Conservation (phyloP, 2,888 invertebrate genomes). For the Tetheella fluctuosa region DNA sequence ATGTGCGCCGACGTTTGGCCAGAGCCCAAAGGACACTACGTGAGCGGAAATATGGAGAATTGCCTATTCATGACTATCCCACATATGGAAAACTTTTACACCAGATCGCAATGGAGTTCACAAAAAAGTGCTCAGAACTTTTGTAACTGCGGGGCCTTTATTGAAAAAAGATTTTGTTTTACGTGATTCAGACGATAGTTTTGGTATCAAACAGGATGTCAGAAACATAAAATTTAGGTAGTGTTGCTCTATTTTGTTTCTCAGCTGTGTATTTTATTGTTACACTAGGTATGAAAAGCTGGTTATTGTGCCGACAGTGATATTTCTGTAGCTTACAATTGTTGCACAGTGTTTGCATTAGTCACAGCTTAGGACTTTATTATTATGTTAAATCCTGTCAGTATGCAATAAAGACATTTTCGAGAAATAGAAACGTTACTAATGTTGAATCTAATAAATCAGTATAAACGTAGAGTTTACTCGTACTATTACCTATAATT, state of each 20-base stretch:
- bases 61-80: conserved; percentile 71
- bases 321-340: conserved; percentile 5
- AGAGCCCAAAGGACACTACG: conserved; percentile 64
- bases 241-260: too few relatives aligned
- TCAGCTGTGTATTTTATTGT: neutral
- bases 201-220: neutral
- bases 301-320: neutral
- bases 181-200: neutral
- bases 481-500: too few relatives aligned
- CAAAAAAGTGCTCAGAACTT: conserved; percentile 43
- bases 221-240: too few relatives aligned
- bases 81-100: conserved; percentile 59
- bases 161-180: neutral
- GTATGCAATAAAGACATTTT: neutral
- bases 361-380: conserved; percentile 1
- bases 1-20: conserved; percentile 56
- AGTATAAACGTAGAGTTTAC: neutral
- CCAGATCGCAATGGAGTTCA: conserved; percentile 41
- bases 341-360: neutral
- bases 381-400: conserved; percentile 4
- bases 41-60: conserved; percentile 71
- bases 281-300: neutral
- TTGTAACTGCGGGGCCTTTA: conserved; percentile 31
- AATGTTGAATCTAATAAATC: neutral
- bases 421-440: neutral